A percentile compares a stretch with the other conserved stretches of the same genome.
Evolutionary conservation across 2,113 vertebrate species (phyloP).

Genomic region (Bettongia penicillata): DNA sequence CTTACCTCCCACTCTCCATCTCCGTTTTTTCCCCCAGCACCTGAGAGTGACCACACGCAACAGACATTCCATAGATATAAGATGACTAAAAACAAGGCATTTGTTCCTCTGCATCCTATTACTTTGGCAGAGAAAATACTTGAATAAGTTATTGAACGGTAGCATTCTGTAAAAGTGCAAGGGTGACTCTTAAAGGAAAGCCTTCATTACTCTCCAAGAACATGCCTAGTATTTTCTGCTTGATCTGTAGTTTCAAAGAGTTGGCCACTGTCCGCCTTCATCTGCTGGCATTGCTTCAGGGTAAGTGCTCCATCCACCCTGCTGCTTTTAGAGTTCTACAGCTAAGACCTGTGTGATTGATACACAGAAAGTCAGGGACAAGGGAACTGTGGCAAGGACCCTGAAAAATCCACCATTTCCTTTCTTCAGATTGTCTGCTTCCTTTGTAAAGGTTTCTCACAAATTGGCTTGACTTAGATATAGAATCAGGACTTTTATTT

Average conservation of each 20-base stretch:
- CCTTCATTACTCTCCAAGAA: neutral
- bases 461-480: neutral
- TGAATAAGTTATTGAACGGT: slow-evolving; percentile 1
- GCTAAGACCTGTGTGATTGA: neutral
- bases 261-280: neutral
- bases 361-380: neutral
- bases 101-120: neutral
- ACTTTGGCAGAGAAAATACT: neutral
- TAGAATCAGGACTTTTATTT: slow-evolving; percentile 40
- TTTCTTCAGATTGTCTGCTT: slow-evolving; percentile 14
- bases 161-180: neutral
- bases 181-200: neutral
- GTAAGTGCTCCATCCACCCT: neutral
- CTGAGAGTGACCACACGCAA: neutral
- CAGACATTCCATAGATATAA: neutral
- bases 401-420: neutral
- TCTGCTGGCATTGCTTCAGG: neutral
- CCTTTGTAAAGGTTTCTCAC: neutral
- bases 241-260: neutral
- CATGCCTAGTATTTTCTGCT: neutral
- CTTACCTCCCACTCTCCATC: neutral
- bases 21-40: neutral
- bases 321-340: neutral
- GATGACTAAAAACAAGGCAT: neutral
- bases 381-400: neutral